Evolutionary conservation across 1,140 invertebrate species (phyloP).

Genomic region (Thaumatotibia leucotreta): DNA sequence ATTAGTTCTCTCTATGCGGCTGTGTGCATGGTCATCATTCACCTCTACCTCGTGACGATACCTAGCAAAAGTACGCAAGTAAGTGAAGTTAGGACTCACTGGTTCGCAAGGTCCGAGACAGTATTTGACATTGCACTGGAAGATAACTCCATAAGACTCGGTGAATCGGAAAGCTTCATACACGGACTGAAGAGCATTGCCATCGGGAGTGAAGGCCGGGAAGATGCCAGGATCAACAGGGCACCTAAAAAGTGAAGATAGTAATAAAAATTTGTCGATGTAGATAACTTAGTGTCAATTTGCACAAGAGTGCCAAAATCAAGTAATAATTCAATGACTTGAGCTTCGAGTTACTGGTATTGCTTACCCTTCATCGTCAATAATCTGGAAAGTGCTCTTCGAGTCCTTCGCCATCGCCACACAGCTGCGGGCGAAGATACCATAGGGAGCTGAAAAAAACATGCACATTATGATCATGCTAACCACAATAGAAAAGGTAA

Average conservation of each 20-base stretch:
- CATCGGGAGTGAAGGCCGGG: constrained; percentile 92
- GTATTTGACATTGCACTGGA: constrained; percentile 98
- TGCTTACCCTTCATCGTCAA: constrained; percentile 93
- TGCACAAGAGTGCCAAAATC: too few relatives aligned
- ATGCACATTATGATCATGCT: neutral
- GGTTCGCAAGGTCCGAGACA: constrained; percentile 96
- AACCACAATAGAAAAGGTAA: constrained; percentile 9
- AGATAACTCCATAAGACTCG: constrained; percentile 97
- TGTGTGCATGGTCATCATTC: too few relatives aligned
- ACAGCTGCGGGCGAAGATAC: constrained; percentile 96
- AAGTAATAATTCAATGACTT: too few relatives aligned
- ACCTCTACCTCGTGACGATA: too few relatives aligned
- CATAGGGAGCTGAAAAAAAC: constrained; percentile 89
- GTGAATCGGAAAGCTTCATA: constrained; percentile 98
- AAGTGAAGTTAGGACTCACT: constrained; percentile 77
- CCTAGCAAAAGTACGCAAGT: too few relatives aligned
- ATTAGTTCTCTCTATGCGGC: too few relatives aligned
- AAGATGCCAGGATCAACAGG: constrained; percentile 95
- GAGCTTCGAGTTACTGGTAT: too few relatives aligned
- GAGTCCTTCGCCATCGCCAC: constrained; percentile 98
- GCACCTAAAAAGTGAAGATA: constrained; percentile 84
- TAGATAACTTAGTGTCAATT: too few relatives aligned
- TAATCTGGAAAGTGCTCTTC: constrained; percentile 96
- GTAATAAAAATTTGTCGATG: too few relatives aligned
- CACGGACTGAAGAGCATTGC: constrained; percentile 91